phyloP scores from a whole-genome alignment of 1,140 invertebrate genomes.

The Pinna nobilis region DNA sequence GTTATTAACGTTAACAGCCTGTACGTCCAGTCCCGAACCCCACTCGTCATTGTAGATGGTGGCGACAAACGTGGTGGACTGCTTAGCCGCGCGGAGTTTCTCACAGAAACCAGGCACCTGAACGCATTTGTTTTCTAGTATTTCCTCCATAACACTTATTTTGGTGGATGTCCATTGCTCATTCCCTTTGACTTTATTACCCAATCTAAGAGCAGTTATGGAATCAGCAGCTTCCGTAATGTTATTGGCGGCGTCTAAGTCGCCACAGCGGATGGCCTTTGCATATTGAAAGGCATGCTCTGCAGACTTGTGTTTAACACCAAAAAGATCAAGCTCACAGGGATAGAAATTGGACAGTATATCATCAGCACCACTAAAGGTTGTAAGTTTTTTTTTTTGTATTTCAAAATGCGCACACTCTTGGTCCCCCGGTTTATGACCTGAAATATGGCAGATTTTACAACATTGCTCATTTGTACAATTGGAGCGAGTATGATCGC shows the following conservation, averaged over 20 bases:
- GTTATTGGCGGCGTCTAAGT: neutral
- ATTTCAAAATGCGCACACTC: neutral
- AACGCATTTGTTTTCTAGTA: neutral
- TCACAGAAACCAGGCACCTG: slow-evolving; percentile 1
- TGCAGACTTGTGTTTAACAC: neutral
- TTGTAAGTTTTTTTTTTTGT: neutral
- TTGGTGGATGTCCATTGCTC: neutral
- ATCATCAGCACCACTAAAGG: slow-evolving; percentile 3
- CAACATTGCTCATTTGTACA: slow-evolving; percentile 13
- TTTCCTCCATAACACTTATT: neutral
- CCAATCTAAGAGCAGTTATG: neutral
- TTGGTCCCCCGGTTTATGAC: neutral
- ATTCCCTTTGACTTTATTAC: neutral
- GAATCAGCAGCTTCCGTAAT: neutral
- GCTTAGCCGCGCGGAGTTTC: neutral
- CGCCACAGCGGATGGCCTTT: neutral
- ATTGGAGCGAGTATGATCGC: neutral
- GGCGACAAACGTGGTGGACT: neutral
- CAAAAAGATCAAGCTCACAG: neutral
- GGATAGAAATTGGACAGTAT: slow-evolving; percentile 3
- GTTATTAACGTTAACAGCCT: no score
- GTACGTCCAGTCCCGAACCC: slow-evolving; percentile 3
- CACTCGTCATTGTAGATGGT: neutral
- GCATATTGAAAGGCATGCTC: slow-evolving; percentile 7
- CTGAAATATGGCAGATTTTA: neutral